phyloP scores from a whole-genome alignment of 2,888 invertebrate genomes.

The Agrotis puta region DNA sequence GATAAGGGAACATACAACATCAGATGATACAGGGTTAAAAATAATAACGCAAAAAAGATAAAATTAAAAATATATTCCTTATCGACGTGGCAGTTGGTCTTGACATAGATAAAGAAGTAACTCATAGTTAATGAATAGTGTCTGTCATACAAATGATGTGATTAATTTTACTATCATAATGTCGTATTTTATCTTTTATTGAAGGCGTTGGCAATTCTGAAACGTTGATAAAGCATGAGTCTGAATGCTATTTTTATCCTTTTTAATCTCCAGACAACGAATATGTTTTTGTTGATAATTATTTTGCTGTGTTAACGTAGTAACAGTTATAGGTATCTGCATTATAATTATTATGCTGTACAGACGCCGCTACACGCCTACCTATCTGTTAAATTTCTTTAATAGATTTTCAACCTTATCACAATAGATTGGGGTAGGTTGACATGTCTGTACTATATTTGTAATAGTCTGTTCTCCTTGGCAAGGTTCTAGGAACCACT shows the following conservation, averaged over 20 bases:
- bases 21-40: no score
- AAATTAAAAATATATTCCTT: background rate
- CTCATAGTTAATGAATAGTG: background rate
- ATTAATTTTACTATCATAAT: background rate
- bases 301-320: background rate
- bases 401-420: no score
- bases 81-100: background rate
- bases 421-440: no score
- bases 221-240: background rate
- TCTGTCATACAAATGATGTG: background rate
- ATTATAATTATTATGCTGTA: no score
- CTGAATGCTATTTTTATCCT: background rate
- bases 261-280: background rate
- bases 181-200: background rate
- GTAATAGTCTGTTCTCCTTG: no score
- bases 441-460: no score
- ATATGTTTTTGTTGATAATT: background rate
- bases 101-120: conserved; percentile 10
- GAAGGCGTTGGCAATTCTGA: background rate
- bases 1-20: no score
- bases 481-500: no score
- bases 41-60: no score
- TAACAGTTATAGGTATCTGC: no score
- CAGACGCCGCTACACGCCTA: no score
- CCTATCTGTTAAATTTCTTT: no score